Conservation (phyloP, 2,888 invertebrate genomes). For the Colostygia pectinataria region DNA sequence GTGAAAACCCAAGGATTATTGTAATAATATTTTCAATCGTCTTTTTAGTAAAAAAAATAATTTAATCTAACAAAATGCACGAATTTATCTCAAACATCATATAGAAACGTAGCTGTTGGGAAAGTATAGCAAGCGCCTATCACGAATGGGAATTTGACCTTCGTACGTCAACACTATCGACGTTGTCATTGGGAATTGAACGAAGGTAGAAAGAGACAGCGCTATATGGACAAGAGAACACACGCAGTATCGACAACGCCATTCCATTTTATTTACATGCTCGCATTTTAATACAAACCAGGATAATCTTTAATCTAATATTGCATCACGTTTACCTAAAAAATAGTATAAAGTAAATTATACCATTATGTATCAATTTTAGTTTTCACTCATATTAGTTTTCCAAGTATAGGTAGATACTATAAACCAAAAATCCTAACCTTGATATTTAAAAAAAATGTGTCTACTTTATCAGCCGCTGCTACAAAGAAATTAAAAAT, state of each 20-base stretch:
- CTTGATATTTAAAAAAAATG: no score
- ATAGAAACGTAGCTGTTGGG: constrained; percentile 25
- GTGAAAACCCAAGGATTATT: neutral
- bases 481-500: no score
- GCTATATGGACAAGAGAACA: constrained; percentile 3
- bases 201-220: constrained; percentile 4
- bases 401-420: no score
- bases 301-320: no score
- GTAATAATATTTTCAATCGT: neutral
- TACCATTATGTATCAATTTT: no score
- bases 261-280: constrained; percentile 9
- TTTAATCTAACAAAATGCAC: neutral
- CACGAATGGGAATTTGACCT: constrained; percentile 26
- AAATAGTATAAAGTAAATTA: no score
- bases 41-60: neutral
- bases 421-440: no score
- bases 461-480: no score
- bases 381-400: no score
- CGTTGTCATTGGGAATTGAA: constrained; percentile 23
- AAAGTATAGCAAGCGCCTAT: constrained; percentile 8
- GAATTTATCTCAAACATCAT: neutral
- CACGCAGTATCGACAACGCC: constrained; percentile 1
- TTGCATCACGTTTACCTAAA: no score
- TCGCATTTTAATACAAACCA: constrained; percentile 7
- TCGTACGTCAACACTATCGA: constrained; percentile 11